phyloP scores from a whole-genome alignment of 2,888 invertebrate genomes.

The Platycheirus albimanus region DNA sequence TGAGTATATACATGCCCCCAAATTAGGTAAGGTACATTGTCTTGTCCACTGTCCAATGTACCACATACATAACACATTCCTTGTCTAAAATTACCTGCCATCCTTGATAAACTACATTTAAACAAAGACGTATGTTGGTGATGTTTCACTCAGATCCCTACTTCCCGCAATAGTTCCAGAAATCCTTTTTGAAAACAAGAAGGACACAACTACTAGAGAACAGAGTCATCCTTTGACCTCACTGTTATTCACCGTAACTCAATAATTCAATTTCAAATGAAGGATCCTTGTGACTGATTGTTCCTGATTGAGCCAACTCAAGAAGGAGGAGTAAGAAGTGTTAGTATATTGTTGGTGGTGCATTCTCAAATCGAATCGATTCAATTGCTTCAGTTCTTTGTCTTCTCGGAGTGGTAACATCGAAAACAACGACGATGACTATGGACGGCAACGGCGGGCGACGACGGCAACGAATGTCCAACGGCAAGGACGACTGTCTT shows the following conservation, averaged over 20 bases:
- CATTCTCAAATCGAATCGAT: too few species aligned
- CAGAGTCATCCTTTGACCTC: conserved; percentile 40
- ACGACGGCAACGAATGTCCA: too few species aligned
- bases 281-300: conserved; percentile 65
- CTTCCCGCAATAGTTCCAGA: conserved; percentile 20
- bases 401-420: too few species aligned
- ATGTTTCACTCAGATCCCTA: conserved; percentile 40
- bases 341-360: too few species aligned
- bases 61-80: background rate
- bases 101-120: conserved; percentile 52
- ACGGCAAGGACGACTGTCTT: conserved; percentile 50
- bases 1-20: too few species aligned
- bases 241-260: conserved; percentile 46
- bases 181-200: conserved; percentile 19
- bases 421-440: conserved; percentile 9
- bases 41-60: background rate
- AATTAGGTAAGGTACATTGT: too few species aligned
- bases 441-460: too few species aligned
- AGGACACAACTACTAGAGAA: conserved; percentile 1
- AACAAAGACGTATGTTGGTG: conserved; percentile 43
- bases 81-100: conserved; percentile 63
- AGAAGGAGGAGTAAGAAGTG: too few species aligned
- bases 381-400: too few species aligned
- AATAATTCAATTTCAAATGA: conserved; percentile 66
- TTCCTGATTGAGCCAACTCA: too few species aligned